Base-by-base conservation (phyloP, 2,113 vertebrate species). In the Grallaria varia region DNA sequence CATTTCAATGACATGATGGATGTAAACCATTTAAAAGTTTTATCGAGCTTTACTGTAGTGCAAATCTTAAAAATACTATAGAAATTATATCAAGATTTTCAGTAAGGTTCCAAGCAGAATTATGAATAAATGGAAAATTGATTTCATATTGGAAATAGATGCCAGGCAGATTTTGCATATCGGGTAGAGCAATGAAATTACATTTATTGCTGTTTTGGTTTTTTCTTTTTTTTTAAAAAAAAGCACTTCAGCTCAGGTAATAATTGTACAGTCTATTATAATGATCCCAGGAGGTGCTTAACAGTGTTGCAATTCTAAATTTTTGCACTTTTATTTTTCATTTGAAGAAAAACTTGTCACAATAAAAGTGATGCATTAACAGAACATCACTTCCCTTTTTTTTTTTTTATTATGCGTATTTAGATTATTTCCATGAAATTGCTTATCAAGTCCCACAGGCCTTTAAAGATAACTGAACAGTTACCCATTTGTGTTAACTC, bases 251-350 rank as follows among this genome's bases (percentile, higher is more conserved):
- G 72, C 93, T 95, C 95, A 97, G 95, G 95, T 97, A 97, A 95
- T 95, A 96, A 97, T 96, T 97, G 95, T 95, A 95, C 90, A 96
- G 93, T 92, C 93, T 97, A 93, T 96, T 96, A 95, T 96, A 96
- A 96, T 92, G 96, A 96, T 97, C 96, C 96, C 96, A 95, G 80
- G 93, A 96, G 95, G 92, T 96, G 76, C 63, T 96, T 96, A 96
- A 94, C 93, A 84, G 85, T 95, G 77, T 81, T 92, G 88, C 95
- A 96, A 93, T 97, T 90, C 89, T 69, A 96, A 97, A 93, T 97
- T 96, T 96, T 92, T 89, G 78, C 90, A 92, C 93, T 97, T 97
- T 94, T 96, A 94, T 96, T 97, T 97, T 97, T 94, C 95, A 96
- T 90, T 96, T 96, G 96, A 95, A 96, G 92, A 95, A 96, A 95